Conservation (phyloP, 1,140 invertebrate species). For the Scaptodrosophila lebanonensis region DNA sequence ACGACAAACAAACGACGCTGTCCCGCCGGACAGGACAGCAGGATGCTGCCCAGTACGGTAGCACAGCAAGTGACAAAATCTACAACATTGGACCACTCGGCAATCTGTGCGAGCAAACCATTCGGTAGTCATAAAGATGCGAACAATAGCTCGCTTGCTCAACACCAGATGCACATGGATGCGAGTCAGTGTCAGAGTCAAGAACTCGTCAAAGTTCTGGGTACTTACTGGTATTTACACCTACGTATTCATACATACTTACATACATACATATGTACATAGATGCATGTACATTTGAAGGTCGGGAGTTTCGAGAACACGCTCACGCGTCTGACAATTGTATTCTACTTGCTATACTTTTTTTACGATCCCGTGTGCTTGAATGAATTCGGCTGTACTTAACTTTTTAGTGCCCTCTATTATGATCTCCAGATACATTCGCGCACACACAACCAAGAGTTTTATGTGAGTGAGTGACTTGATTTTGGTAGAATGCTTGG, state of each 20-base stretch:
- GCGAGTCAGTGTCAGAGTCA: too few relatives aligned
- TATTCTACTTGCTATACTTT: slow-evolving; percentile 15
- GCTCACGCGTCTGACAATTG: not conserved
- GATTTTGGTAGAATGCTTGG: slow-evolving; percentile 2
- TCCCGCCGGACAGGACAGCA: slow-evolving; percentile 25
- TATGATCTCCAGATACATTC: slow-evolving; percentile 26
- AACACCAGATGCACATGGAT: not conserved
- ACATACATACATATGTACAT: too few relatives aligned
- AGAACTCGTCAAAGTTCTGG: slow-evolving; percentile 30
- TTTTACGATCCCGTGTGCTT: slow-evolving; percentile 28
- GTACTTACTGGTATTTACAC: slow-evolving; percentile 17
- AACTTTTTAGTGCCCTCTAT: slow-evolving; percentile 24
- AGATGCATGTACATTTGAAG: too few relatives aligned
- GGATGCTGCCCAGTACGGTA: slow-evolving; percentile 14
- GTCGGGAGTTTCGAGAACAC: too few relatives aligned
- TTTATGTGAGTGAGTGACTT: not conserved
- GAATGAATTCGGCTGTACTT: slow-evolving; percentile 33
- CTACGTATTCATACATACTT: slow-evolving; percentile 21
- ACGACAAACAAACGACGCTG: slow-evolving; percentile 39
- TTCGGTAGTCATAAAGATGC: slow-evolving; percentile 45
- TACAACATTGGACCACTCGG: slow-evolving; percentile 14
- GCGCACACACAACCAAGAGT: too few relatives aligned
- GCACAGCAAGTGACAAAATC: slow-evolving; percentile 36
- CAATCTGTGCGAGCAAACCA: slow-evolving; percentile 23
- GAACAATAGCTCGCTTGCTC: too few relatives aligned